These are phyloP conservation scores for Mionectes macconnelli DNA, from an alignment of 2,113 vertebrate genomes.

Conservation along the genomic window DNA sequence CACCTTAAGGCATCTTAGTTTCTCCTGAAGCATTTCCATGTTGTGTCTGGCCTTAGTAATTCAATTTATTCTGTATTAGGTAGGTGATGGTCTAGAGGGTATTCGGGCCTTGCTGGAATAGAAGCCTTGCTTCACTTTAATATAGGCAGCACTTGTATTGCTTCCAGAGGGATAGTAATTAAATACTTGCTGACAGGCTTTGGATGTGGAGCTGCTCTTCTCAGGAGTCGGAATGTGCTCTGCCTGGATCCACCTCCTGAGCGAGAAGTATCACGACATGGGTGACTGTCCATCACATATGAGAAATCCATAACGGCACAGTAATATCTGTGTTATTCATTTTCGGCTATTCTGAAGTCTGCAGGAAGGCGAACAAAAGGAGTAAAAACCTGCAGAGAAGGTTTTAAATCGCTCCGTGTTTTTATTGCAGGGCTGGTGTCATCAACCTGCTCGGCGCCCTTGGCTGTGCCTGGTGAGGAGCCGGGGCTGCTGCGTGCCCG, in stretches of 20 bases:
- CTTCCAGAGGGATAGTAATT: neutral
- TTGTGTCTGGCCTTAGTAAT: neutral
- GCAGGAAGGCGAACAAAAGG: neutral
- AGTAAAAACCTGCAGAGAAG: neutral
- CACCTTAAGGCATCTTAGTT: neutral
- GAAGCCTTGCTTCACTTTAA: neutral
- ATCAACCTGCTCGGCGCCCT: neutral
- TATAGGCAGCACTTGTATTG: neutral
- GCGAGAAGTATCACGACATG: neutral
- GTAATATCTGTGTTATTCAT: neutral
- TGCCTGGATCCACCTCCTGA: neutral
- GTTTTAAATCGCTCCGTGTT: neutral
- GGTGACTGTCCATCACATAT: neutral
- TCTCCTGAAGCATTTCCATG: fast-evolving
- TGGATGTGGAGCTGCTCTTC: neutral
- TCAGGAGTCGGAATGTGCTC: neutral
- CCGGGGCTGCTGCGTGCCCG: fast-evolving
- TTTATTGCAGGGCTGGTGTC: neutral
- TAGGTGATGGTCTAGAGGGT: neutral
- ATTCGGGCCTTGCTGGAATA: neutral
- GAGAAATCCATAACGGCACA: neutral
- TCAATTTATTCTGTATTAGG: neutral
- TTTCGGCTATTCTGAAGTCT: neutral
- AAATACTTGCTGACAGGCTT: neutral
- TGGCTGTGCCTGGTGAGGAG: neutral